phyloP scores from a whole-genome alignment of 2,797 vertebrate species.

The Catharus ustulatus region DNA sequence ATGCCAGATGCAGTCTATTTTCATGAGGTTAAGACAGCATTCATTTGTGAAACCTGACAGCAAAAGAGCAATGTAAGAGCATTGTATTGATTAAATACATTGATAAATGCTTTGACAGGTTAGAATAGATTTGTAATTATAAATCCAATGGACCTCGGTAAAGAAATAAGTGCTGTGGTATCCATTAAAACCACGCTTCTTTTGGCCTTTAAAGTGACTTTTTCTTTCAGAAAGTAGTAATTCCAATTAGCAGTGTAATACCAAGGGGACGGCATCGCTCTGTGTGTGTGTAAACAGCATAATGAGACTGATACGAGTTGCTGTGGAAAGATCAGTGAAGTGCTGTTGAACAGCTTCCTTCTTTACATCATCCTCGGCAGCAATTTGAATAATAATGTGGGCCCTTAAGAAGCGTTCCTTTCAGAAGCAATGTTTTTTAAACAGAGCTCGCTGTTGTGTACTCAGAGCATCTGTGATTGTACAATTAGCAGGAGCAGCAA shows the following conservation, averaged over 20 bases:
- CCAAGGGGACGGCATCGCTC: constrained; percentile 27
- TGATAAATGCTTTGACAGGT: neutral
- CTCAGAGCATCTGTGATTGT: neutral
- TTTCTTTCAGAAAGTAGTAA: neutral
- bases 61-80: neutral
- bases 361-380: constrained; percentile 62
- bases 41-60: constrained; percentile 25
- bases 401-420: constrained; percentile 35
- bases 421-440: constrained; percentile 40
- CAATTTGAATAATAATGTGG: constrained; percentile 67
- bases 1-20: neutral
- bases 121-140: neutral
- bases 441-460: neutral
- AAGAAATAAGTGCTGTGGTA: neutral
- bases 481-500: neutral
- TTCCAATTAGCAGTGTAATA: constrained; percentile 30
- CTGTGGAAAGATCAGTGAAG: constrained; percentile 57
- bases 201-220: constrained; percentile 2
- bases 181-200: neutral
- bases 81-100: neutral
- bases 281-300: constrained; percentile 46
- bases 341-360: constrained; percentile 63
- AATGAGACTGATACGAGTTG: constrained; percentile 40
- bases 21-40: neutral
- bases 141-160: neutral